Base-by-base conservation (phyloP, 2,797 vertebrate species). In the Macropus fuliginosus region DNA sequence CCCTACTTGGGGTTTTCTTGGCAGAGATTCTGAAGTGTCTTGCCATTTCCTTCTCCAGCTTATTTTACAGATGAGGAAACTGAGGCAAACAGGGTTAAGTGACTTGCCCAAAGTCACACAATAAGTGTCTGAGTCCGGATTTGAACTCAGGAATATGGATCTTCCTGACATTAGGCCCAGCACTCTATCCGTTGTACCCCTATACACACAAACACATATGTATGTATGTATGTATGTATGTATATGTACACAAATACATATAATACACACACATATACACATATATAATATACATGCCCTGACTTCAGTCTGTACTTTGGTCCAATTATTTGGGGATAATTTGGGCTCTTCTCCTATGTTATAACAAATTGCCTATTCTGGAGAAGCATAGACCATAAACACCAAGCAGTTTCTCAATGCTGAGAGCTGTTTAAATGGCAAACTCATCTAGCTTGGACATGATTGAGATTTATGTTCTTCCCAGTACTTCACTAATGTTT, bases 401-500 rank as follows among this genome's bases (percentile, higher is more conserved):
- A 4, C 40, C 74, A 81, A 46, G 40, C 40, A 50, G 2, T 55
- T 91, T 89, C 1, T 94, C 62, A 59, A 56, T 74, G 90, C 9
- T 50, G 40, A 9, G 40, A 96, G 50, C 59, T 31, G 12, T 81
- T 46, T 81, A 81, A 81, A 81, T 81, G 74, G 74, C 90, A 96
- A 96, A 95, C 34, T 93, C 89, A 91, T 34, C 89, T 14, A 66
- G 90, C 18, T 91, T 34, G 91, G 11, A 90, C 13, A 59, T 54
- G 40, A 92, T 59, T 94, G 91, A 95, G 54, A 91, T 91, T 91
- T 95, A 91, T 66, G 56, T 91, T 54, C 54, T 96, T 93, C 55
- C 92, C 18, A 56, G 57, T 94, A 95, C 91, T 91, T 62, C 93
- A 56, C 55, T 90, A 94, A 46, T 94, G 27, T 54, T 95, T 28